phyloP scores from a whole-genome alignment of 1,140 invertebrate genomes.

The Ridgeia piscesae region DNA sequence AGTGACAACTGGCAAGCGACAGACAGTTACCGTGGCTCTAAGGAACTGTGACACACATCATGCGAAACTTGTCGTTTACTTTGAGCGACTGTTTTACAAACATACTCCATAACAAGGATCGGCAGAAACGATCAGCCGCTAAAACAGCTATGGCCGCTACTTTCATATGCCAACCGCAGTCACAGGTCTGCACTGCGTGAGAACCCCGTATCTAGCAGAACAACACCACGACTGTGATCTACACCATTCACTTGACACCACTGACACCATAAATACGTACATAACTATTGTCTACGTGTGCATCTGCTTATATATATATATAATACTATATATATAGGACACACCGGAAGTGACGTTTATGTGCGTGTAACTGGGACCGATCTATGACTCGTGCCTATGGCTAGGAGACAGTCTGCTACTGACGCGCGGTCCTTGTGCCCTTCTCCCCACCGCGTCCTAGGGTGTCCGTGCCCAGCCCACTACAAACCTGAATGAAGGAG shows the following conservation, averaged over 20 bases:
- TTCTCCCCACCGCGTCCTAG: background rate
- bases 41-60: background rate
- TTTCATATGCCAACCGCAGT: background rate
- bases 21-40: background rate
- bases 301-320: too few species aligned
- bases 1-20: background rate
- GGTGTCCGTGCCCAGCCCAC: background rate
- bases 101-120: background rate
- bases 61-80: background rate
- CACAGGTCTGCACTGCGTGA: background rate
- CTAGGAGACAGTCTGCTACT: background rate
- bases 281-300: background rate
- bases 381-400: background rate
- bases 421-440: background rate
- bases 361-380: background rate
- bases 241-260: background rate
- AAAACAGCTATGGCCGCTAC: background rate
- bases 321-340: too few species aligned
- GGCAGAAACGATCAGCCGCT: background rate
- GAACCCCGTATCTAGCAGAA: background rate
- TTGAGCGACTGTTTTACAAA: background rate
- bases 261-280: too few species aligned
- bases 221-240: background rate
- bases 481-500: background rate
- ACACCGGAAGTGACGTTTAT: background rate